phyloP scores from a whole-genome alignment of 2,113 vertebrate genomes.

The Cinclus mexicanus region DNA sequence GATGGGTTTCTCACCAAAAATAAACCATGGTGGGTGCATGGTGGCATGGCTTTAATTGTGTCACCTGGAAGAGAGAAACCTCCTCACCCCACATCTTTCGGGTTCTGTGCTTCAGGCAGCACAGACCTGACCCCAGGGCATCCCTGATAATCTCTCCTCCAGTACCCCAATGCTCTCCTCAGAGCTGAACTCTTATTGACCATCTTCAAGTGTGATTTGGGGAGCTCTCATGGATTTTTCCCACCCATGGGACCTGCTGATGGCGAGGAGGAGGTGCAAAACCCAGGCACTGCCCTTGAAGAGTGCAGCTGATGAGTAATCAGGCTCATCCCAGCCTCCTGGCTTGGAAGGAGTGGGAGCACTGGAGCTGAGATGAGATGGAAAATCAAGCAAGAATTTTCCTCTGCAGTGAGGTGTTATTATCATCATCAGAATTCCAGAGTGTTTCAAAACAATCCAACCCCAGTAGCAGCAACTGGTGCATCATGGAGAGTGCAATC shows the following conservation, averaged over 20 bases:
- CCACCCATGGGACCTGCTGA: background rate
- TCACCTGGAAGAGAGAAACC: background rate
- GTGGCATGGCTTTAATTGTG: background rate
- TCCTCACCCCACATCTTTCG: background rate
- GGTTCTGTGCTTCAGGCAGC: background rate
- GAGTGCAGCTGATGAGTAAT: conserved; percentile 42
- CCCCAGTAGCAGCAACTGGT: background rate
- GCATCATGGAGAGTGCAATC: rapidly evolving
- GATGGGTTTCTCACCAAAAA: background rate
- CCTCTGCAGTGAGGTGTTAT: background rate
- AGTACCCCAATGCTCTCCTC: rapidly evolving
- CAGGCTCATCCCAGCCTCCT: background rate
- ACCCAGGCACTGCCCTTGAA: background rate
- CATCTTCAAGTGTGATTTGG: background rate
- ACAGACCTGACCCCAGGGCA: background rate
- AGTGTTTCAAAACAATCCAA: conserved; percentile 60
- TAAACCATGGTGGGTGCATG: rapidly evolving
- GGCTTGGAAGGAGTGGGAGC: background rate
- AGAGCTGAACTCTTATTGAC: background rate
- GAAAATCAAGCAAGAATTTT: conserved; percentile 46
- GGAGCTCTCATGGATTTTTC: background rate
- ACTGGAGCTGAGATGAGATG: background rate
- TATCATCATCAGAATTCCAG: conserved; percentile 43
- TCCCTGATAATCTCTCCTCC: background rate
- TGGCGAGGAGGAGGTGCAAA: background rate